Conservation (phyloP, 1,140 invertebrate species). For the Mesaphorura yosii region DNA sequence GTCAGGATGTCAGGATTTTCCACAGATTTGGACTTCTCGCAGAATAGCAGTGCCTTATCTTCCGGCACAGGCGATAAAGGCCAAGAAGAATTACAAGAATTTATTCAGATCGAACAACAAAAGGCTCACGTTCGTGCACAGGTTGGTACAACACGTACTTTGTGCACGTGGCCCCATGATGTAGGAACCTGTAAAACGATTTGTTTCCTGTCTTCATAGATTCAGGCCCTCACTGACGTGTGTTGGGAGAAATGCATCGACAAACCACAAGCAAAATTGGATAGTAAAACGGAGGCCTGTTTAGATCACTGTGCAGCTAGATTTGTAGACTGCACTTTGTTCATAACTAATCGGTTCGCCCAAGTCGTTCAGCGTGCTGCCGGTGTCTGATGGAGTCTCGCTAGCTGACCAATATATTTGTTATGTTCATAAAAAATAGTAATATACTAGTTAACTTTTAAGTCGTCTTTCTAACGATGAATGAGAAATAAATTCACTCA, state of each 20-base stretch:
- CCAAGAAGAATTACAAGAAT: constrained; percentile 65
- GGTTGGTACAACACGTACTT: constrained; percentile 39
- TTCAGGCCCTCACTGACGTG: constrained; percentile 79
- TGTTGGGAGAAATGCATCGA: constrained; percentile 94
- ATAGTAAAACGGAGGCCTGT: constrained; percentile 77
- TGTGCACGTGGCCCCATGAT: neutral
- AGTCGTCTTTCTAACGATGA: no score
- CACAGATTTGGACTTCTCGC: no score
- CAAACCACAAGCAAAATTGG: constrained; percentile 71
- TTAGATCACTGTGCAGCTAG: constrained; percentile 85
- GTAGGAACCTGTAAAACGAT: neutral
- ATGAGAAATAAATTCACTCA: neutral
- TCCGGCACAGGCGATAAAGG: no score
- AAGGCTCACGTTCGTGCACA: constrained; percentile 74
- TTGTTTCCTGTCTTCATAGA: constrained; percentile 42
- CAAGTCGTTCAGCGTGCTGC: constrained; percentile 51
- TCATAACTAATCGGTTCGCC: constrained; percentile 74
- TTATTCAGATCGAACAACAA: constrained; percentile 74
- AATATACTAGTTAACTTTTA: neutral
- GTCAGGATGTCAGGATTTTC: no score
- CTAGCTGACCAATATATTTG: no score
- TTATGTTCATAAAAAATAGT: neutral
- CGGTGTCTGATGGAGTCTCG: constrained; percentile 9
- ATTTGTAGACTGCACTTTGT: constrained; percentile 79
- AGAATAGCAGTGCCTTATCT: no score